Evolutionary conservation across 2,888 invertebrate genomes (phyloP), one percentile per base, ranked within the genome.

Genomic region (Herminia tarsipennalis): DNA sequence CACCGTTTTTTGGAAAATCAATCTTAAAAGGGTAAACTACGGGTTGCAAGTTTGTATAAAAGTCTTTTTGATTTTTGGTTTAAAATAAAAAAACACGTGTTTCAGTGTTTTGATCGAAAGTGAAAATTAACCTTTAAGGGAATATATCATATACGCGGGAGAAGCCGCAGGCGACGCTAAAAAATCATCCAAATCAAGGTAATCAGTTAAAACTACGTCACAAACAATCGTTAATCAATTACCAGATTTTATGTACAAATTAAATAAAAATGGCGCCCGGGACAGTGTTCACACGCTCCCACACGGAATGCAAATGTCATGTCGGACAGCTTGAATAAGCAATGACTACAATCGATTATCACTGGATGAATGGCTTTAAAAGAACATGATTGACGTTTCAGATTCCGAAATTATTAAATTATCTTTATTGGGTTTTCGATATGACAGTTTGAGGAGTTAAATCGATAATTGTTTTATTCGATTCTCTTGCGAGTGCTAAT

Each of bases 291-390:
- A 22, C 28, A 25, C 41, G 17, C 13, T 36, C 20, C 35, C 44
- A 43, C 41, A 43, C 27, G 38, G 44, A 49, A 67, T 66, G 70
- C 66, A 67, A 69, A 69, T 66, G 52, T 66, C 49, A 36, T 32
- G 6, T 27, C 29, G 30, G 20, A 36, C 49, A 33, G 49, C 3
- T 46, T 45, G 69, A 67, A 69, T 69, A 66, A 66, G 51, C 69
- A 63, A 57, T 68, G 57, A 41, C 56, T 34, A 44, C 45, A 41
- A 52, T 65, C 55, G 66, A 63, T 69, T 54, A 61, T 66, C 29
- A 6, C 27, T 49, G 46, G 28, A 55, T 49, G 59, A 59, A 59
- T 56, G 54, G 24, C 36, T 61, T 65, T 51, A 56, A 61, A 62
- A 55, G 52, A 51, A 41, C 64, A 53, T 50, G 66, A 65, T 30